Evolutionary conservation across 2,113 vertebrate genomes (phyloP), one percentile per base, ranked within the genome.

Genomic region (Prunella himalayana): DNA sequence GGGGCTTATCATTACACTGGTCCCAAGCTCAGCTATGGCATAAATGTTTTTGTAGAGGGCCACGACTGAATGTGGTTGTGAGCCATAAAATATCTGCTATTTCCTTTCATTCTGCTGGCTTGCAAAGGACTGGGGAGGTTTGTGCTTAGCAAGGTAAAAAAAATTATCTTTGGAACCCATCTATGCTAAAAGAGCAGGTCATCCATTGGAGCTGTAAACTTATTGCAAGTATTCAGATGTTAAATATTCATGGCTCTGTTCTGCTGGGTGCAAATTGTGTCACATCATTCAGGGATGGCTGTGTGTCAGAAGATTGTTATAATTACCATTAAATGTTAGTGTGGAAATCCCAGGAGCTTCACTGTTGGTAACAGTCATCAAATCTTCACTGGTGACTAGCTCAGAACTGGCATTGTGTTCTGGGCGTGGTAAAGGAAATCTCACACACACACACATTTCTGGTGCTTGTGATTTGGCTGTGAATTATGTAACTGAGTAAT

Each of bases 101-200:
- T 93, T 90, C 60, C 59, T 88, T 91, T 93, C 78, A 81, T 81
- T 94, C 60, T 81, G 41, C 72, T 92, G 68, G 16, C 72, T 86
- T 88, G 49, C 72, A 69, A 57, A 68, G 35, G 15, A 44, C 6
- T 25, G 27, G 41, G 25, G 83, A 92, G 56, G 71, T 86, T 88
- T 86, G 64, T 95, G 88, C 90, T 96, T 91, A 94, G 86, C 41
- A 86, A 65, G 64, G 27, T 78, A 50, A 82, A 95, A 37, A 37
- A 57, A 87, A 28, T n/a, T 75, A 45, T 88, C 79, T 91, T 82
- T 86, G 71, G 39, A 73, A 56, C 44, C 7, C 47, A 75, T 88
- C 64, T 86, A 0, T 90, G 85, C 75, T 90, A 73, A 83, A 94
- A 3, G 71, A 94, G 54, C 85, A 90, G 47, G 41, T n/a, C 49